These are phyloP conservation scores for Lordiphosa fenestrarum DNA, from an alignment of 2,888 invertebrate species.

Conservation along the genomic window DNA sequence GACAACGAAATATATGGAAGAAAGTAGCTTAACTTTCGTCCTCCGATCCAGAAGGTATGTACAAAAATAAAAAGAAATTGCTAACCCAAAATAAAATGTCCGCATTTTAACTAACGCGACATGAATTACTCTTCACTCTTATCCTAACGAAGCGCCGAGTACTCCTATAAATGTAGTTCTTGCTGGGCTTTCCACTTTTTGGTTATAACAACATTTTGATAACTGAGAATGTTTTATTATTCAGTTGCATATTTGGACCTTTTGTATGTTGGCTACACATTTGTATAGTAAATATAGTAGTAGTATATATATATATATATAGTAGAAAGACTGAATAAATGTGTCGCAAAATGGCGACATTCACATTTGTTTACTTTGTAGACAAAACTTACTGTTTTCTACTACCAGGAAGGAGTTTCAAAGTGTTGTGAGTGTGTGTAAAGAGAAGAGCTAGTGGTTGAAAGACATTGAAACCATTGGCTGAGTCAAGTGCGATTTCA, in stretches of 20 bases:
- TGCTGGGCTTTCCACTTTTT: constrained; percentile 17
- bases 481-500: constrained; percentile 30
- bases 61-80: too few relatives aligned
- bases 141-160: too few relatives aligned
- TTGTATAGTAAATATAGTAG: constrained; percentile 26
- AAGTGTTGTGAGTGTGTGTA: constrained; percentile 10
- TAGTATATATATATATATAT: constrained; percentile 13
- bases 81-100: too few relatives aligned
- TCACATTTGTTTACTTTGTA: constrained; percentile 14
- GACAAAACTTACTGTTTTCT: constrained; percentile 15
- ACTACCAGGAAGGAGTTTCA: constrained; percentile 38
- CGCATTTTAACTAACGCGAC: too few relatives aligned
- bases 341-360: constrained; percentile 54
- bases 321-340: constrained; percentile 29
- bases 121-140: too few relatives aligned
- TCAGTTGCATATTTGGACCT: constrained; percentile 68
- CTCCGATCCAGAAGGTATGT: too few relatives aligned
- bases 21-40: too few relatives aligned
- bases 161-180: constrained; percentile 1
- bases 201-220: constrained; percentile 28
- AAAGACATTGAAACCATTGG: constrained; percentile 58
- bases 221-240: constrained; percentile 36
- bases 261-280: constrained; percentile 50
- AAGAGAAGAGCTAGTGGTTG: constrained; percentile 17
- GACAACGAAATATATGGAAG: too few relatives aligned